Percentiles rank a stretch among this genome's conserved stretches.
phyloP scores from a whole-genome alignment of 2,113 vertebrate genomes.

The Gymnorhina tibicen region DNA sequence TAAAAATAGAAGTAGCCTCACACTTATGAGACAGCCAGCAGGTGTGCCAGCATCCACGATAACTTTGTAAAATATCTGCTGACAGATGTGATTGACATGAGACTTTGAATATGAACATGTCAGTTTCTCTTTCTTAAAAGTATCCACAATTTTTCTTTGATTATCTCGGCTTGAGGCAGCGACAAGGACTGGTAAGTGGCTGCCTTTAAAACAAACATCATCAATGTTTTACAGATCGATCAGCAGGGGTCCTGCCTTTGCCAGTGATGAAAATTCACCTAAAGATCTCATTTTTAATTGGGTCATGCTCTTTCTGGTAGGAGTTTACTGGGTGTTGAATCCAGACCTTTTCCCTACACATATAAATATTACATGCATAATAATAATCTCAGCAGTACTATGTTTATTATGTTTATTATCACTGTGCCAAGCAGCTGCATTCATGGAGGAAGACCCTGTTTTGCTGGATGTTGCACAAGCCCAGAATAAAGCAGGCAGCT shows the following conservation, averaged over 20 bases:
- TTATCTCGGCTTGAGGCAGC: background rate
- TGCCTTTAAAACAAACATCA: background rate
- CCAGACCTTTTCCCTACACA: background rate
- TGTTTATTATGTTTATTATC: background rate
- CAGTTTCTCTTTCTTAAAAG: background rate
- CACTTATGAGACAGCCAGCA: background rate
- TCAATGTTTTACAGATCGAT: background rate
- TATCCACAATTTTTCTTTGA: background rate
- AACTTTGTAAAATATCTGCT: background rate
- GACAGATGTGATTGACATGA: background rate
- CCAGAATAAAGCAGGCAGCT: background rate
- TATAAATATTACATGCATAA: background rate
- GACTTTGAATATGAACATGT: background rate
- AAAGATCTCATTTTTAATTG: background rate
- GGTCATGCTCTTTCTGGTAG: background rate
- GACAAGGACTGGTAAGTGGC: background rate
- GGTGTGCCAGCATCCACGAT: rapidly evolving
- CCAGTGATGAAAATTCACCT: background rate
- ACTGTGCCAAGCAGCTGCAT: background rate
- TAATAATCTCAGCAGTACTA: background rate
- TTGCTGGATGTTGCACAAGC: background rate
- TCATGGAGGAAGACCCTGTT: background rate
- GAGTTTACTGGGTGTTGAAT: background rate
- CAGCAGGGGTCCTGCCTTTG: conserved; percentile 15
- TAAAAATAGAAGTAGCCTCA: background rate